Evolutionary conservation across 2,113 vertebrate species (phyloP).

Genomic region (Myrmophylax atrothorax): DNA sequence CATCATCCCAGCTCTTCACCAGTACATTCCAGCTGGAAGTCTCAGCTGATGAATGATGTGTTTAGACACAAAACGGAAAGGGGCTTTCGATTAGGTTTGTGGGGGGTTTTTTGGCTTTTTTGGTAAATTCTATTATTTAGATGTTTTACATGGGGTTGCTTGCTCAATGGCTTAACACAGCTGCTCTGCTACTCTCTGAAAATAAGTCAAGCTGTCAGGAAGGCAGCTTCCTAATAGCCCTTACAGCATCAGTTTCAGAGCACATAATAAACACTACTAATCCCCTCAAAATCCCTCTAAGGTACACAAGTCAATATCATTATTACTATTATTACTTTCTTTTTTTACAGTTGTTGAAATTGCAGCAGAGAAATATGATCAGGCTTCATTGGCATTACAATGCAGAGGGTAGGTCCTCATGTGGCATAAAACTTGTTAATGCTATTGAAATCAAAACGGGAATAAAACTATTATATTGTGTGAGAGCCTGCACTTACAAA

Average conservation of each 20-base stretch:
- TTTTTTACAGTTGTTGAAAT: slow-evolving; percentile 17
- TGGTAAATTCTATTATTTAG: neutral
- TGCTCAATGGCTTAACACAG: neutral
- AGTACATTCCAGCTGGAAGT: neutral
- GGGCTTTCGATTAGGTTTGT: neutral
- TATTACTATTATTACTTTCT: neutral
- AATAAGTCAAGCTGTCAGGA: slow-evolving; percentile 16
- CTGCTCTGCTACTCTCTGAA: slow-evolving; percentile 9
- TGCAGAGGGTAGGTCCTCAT: neutral
- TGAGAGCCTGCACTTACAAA: neutral
- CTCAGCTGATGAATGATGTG: neutral
- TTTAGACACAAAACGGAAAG: neutral
- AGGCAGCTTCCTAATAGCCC: neutral
- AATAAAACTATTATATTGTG: neutral
- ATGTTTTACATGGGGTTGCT: neutral
- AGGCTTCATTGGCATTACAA: neutral
- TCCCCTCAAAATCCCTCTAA: neutral
- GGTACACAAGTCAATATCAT: neutral
- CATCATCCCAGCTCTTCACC: neutral
- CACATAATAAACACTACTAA: neutral
- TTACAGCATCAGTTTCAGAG: neutral
- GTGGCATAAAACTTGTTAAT: slow-evolving; percentile 2
- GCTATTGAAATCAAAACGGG: neutral
- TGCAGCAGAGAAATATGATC: neutral
- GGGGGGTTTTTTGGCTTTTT: neutral